Conservation (phyloP, 2,797 vertebrate species). For the Taeniopygia guttata region DNA sequence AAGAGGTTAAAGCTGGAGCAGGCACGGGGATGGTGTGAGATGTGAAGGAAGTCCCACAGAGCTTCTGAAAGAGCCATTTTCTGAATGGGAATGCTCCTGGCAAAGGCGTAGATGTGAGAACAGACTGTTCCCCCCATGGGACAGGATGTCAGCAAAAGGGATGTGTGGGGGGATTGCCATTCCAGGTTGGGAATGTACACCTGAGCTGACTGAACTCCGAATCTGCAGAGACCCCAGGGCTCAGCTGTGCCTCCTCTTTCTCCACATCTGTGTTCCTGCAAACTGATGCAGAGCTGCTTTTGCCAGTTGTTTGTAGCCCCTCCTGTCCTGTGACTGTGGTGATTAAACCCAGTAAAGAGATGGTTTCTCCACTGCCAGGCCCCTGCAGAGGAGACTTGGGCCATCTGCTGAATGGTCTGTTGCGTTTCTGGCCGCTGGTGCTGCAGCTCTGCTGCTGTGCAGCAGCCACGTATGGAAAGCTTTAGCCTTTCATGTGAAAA, state of each 20-base stretch:
- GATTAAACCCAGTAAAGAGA: background rate
- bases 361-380: background rate
- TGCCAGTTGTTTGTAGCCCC: background rate
- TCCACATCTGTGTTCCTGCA: background rate
- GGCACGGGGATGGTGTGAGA: background rate
- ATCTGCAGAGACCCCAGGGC: background rate
- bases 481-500: slow-evolving; percentile 42
- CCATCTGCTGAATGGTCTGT: slow-evolving; percentile 16
- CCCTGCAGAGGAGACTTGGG: background rate
- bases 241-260: background rate
- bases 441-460: background rate
- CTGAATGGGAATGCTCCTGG: background rate
- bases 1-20: background rate
- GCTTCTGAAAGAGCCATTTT: background rate
- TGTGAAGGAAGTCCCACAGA: background rate
- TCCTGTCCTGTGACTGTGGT: background rate
- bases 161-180: background rate
- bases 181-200: background rate
- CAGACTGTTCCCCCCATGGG: background rate
- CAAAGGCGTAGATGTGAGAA: background rate
- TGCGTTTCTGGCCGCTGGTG: background rate
- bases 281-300: background rate
- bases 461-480: slow-evolving; percentile 13
- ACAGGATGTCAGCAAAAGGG: background rate
- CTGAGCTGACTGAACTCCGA: background rate